These are phyloP conservation scores for Theristus sp. DNA, from an alignment of 2,888 invertebrate species.

Conservation along the genomic window DNA sequence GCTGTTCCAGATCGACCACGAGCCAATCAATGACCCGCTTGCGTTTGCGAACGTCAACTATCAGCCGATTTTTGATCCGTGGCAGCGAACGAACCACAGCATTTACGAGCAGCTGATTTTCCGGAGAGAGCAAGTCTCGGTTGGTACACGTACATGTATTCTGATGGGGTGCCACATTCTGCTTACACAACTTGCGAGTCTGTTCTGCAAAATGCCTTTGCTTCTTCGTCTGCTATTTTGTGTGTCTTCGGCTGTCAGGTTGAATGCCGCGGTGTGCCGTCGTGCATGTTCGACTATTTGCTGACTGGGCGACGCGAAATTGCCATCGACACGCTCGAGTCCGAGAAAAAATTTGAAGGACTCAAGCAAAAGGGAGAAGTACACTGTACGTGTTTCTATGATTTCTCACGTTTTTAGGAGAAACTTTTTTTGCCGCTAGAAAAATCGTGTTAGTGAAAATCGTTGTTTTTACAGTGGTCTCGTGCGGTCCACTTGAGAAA, in stretches of 20 bases:
- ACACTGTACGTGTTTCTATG: slow-evolving; percentile 1
- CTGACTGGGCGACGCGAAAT: slow-evolving; percentile 16
- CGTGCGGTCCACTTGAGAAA: slow-evolving; percentile 17
- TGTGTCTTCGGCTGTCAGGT: no score
- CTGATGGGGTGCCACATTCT: no score
- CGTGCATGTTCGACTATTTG: slow-evolving; percentile 17
- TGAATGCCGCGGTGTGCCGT: slow-evolving; percentile 10
- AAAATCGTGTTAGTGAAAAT: not conserved
- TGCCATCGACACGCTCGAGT: slow-evolving; percentile 14
- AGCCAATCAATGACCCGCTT: slow-evolving; percentile 8
- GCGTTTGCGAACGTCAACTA: slow-evolving; percentile 11
- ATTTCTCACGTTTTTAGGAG: no score
- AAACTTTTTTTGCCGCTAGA: no score
- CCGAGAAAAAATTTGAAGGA: slow-evolving; percentile 8
- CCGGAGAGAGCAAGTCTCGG: slow-evolving; percentile 13
- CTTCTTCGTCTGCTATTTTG: no score
- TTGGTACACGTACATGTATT: no score
- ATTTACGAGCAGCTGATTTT: slow-evolving; percentile 10
- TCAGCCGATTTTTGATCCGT: slow-evolving; percentile 15
- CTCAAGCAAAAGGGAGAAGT: slow-evolving; percentile 4
- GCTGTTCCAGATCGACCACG: slow-evolving; percentile 4
- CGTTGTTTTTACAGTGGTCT: not conserved
- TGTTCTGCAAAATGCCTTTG: no score
- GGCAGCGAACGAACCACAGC: slow-evolving; percentile 9
- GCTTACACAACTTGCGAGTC: no score